Base-by-base conservation (phyloP, 1,140 invertebrate genomes). In the Meloidogyne hapla region DNA sequence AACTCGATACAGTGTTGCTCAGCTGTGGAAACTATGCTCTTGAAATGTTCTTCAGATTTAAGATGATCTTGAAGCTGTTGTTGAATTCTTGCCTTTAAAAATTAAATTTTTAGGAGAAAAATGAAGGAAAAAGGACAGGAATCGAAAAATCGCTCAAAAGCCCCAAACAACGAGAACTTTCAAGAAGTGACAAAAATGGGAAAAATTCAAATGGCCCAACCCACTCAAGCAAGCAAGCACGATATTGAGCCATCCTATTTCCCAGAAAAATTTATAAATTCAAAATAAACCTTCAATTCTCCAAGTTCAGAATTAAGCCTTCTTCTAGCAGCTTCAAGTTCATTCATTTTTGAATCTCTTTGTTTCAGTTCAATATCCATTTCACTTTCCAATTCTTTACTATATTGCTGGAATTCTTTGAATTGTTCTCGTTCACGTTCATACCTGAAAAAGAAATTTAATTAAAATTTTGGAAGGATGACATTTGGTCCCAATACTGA, bases 381-480 rank as follows among this genome's bases (percentile, higher is more conserved):
- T 67, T 77, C 76, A 13, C 45, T 65, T 64, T 77, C 76, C 38
- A 77, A 40, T n/a, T 77, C 76, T 75, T 77, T 77, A 23, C 76
- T 78, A 48, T 77, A 77, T 33, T 68, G 75, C 62, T 77, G 76
- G 56, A 77, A 77, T 33, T 77, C 76, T 1, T 40, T 61, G 23
- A 77, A 77, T 68, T 77, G 76, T 21, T 77, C 76, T 18, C 71
- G 66, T 45, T 77, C 76, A 33, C 67, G 76, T 38, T 77, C 71
- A 21, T 77, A 77, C 15, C 76, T 77, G n/a, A 77, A 78, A 77
- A 33, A 25, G 12, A 4, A 56, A n/a, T 21, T 56, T 56, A n/a
- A 56, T n/a, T 56, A 1, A 15, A 48, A 18, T 42, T 42, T 42
- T 0, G 9, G 33, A 33, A 42, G 1, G 40, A 15, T 42, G 40